Evolutionary conservation across 2,888 invertebrate genomes (phyloP).

Genomic region (Tachina grossa): DNA sequence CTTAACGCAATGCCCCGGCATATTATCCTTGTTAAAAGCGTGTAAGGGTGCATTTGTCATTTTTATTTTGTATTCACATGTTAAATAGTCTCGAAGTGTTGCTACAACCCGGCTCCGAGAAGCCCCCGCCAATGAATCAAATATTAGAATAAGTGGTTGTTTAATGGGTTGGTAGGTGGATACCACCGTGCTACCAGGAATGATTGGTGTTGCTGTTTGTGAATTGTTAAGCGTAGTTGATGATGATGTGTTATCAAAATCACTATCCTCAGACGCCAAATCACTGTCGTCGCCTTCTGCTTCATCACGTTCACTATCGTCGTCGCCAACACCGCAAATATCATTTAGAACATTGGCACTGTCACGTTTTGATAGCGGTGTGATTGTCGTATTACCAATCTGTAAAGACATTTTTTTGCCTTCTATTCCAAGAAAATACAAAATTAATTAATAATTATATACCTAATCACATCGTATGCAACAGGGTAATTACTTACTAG

Average conservation of each 20-base stretch:
- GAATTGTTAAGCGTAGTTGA: conserved; percentile 69
- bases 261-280: conserved; percentile 84
- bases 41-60: conserved; percentile 81
- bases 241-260: conserved; percentile 76
- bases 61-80: conserved; percentile 92
- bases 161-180: conserved; percentile 75
- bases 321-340: conserved; percentile 86
- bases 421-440: conserved; percentile 74
- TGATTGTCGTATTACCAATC: conserved; percentile 88
- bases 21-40: conserved; percentile 90
- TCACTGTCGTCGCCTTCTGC: conserved; percentile 92
- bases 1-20: conserved; percentile 93
- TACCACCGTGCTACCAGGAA: conserved; percentile 40
- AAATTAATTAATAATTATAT: background rate
- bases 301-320: conserved; percentile 89
- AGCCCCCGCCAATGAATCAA: conserved; percentile 95
- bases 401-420: conserved; percentile 85
- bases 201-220: conserved; percentile 62
- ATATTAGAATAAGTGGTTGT: conserved; percentile 94
- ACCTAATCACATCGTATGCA: background rate
- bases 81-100: conserved; percentile 94
- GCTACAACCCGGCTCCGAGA: conserved; percentile 93
- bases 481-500: conserved; percentile 74
- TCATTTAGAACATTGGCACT: conserved; percentile 77
- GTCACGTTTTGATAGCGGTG: conserved; percentile 83